Evolutionary conservation across 2,113 vertebrate species (phyloP).

Genomic region (Bucco capensis): DNA sequence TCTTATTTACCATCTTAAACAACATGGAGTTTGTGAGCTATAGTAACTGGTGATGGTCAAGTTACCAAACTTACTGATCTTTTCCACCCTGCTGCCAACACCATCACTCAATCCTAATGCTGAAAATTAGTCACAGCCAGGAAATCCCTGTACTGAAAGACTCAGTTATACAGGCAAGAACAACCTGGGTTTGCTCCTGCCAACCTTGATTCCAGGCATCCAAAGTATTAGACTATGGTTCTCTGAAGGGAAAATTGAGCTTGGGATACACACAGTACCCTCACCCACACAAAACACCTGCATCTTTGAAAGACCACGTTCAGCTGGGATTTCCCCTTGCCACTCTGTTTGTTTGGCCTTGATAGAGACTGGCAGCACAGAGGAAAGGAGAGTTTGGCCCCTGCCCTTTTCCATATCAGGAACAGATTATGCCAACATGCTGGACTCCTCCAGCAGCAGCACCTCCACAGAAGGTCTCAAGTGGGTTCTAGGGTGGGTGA

Average conservation of each 20-base stretch:
- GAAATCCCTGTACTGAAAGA: not conserved
- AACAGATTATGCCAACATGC: accelerated
- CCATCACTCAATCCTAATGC: not conserved
- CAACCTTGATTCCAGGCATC: not conserved
- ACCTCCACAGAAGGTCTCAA: accelerated
- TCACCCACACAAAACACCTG: not conserved
- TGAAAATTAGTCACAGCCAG: not conserved
- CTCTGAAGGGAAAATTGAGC: not conserved
- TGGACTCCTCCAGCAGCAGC: not conserved
- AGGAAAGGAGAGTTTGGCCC: not conserved
- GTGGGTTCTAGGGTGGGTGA: not conserved
- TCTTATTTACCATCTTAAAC: not conserved
- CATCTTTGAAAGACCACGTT: not conserved
- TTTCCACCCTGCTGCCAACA: not conserved
- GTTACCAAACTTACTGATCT: not conserved
- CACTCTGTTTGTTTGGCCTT: not conserved
- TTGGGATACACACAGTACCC: not conserved
- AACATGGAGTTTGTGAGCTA: not conserved
- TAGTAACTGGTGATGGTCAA: not conserved
- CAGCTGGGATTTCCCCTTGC: not conserved
- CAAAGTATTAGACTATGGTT: not conserved
- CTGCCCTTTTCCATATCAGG: not conserved
- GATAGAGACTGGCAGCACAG: not conserved
- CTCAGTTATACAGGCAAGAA: not conserved
- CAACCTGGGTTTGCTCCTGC: not conserved